Percentiles rank a stretch among this genome's conserved stretches.
Evolutionary conservation across 2,113 vertebrate genomes (phyloP).

Genomic region (Mellivora capensis): DNA sequence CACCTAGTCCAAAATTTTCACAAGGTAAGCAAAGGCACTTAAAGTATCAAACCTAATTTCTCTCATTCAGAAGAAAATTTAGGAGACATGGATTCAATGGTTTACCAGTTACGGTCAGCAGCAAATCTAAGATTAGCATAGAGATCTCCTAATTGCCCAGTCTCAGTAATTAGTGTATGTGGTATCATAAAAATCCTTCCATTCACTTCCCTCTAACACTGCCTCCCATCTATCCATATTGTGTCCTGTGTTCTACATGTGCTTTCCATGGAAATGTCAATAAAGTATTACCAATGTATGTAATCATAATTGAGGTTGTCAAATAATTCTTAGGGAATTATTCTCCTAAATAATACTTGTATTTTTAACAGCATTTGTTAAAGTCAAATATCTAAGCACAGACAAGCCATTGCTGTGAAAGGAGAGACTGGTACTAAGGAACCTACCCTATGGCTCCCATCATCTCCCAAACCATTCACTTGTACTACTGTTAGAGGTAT

Average conservation of each 20-base stretch:
- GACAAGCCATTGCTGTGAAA: not conserved
- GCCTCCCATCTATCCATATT: not conserved
- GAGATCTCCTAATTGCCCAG: not conserved
- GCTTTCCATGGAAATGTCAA: not conserved
- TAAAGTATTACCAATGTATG: not conserved
- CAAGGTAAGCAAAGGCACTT: not conserved
- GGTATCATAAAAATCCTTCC: not conserved
- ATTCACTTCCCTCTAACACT: not conserved
- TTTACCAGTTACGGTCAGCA: not conserved
- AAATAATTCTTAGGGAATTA: not conserved
- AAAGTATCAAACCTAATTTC: not conserved
- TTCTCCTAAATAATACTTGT: not conserved
- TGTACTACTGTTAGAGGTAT: not conserved
- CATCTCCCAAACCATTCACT: not conserved
- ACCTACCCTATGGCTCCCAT: not conserved
- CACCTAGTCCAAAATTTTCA: not conserved
- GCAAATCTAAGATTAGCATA: not conserved
- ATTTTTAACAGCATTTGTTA: not conserved
- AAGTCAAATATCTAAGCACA: not conserved
- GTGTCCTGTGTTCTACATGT: not conserved
- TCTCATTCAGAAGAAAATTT: not conserved
- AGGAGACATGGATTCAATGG: not conserved
- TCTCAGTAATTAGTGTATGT: not conserved
- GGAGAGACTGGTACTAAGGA: not conserved
- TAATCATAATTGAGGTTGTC: not conserved